Evolutionary conservation across 2,888 invertebrate genomes (phyloP).

Genomic region (Limnephilus rhombicus): DNA sequence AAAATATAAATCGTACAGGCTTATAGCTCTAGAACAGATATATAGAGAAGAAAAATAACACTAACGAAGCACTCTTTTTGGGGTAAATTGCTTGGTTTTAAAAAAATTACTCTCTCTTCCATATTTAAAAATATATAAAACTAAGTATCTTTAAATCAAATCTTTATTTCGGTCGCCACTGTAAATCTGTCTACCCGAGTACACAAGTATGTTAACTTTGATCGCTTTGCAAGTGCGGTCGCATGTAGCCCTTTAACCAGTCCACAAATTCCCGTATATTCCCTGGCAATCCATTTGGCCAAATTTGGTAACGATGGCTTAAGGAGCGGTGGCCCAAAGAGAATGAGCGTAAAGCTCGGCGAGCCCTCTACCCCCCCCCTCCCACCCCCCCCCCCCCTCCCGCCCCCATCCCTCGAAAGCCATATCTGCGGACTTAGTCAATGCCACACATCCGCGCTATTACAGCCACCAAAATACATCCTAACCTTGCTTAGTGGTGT

Average conservation of each 20-base stretch:
- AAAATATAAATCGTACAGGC: no score
- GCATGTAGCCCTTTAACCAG: background rate
- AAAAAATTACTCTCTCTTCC: no score
- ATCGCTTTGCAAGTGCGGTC: background rate
- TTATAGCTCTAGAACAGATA: no score
- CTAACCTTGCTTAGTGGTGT: background rate
- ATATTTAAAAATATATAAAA: no score
- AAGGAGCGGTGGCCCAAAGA: conserved; percentile 1
- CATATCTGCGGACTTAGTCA: background rate
- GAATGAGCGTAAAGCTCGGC: background rate
- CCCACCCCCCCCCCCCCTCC: background rate
- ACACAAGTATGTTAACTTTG: background rate
- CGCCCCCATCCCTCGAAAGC: background rate
- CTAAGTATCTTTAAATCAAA: background rate
- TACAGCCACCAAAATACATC: background rate
- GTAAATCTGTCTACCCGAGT: background rate
- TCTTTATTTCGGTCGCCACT: background rate
- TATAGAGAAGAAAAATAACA: no score
- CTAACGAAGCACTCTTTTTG: no score
- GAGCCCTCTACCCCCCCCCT: background rate
- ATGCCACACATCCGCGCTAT: background rate
- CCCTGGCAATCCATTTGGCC: background rate
- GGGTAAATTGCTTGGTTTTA: no score
- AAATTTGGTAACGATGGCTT: conserved; percentile 1
- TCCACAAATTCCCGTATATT: background rate